Evolutionary conservation across 2,113 vertebrate species (phyloP).

Genomic region (Nannospalax galili): DNA sequence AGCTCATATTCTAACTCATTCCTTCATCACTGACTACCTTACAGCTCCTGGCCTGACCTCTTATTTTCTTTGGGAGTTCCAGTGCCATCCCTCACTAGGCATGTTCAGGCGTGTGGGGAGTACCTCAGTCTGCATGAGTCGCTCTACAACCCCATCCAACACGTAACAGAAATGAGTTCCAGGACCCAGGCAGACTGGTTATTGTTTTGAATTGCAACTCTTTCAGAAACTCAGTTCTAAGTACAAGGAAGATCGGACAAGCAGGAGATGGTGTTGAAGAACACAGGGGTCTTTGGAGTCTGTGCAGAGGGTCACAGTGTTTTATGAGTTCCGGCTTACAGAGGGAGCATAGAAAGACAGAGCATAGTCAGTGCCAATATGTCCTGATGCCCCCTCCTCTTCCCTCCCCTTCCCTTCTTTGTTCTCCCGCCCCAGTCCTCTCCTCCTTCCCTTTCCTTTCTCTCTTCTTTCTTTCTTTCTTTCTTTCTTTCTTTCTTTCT

Average conservation of each 20-base stretch:
- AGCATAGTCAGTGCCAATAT: too few relatives aligned
- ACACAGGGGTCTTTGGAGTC: not conserved
- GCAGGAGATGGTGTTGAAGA: not conserved
- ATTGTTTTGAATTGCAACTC: not conserved
- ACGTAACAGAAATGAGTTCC: not conserved
- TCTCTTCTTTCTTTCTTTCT: too few relatives aligned
- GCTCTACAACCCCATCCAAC: not conserved
- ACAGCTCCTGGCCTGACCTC: not conserved
- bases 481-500: fast-evolving
- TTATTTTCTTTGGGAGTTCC: not conserved
- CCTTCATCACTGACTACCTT: not conserved
- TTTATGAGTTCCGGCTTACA: not conserved
- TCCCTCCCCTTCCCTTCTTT: not conserved
- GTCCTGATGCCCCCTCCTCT: not conserved
- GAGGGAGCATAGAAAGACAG: not conserved
- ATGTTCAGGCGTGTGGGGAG: not conserved
- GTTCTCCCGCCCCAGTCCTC: not conserved
- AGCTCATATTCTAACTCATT: not conserved
- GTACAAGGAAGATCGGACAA: not conserved
- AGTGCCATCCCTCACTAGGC: not conserved
- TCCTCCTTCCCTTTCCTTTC: fast-evolving
- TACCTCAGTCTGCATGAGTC: not conserved
- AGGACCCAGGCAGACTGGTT: not conserved
- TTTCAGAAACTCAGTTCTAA: slow-evolving; percentile 25
- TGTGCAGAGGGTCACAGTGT: not conserved